Conservation (phyloP, 2,797 vertebrate genomes). For the Champsocephalus gunnari region DNA sequence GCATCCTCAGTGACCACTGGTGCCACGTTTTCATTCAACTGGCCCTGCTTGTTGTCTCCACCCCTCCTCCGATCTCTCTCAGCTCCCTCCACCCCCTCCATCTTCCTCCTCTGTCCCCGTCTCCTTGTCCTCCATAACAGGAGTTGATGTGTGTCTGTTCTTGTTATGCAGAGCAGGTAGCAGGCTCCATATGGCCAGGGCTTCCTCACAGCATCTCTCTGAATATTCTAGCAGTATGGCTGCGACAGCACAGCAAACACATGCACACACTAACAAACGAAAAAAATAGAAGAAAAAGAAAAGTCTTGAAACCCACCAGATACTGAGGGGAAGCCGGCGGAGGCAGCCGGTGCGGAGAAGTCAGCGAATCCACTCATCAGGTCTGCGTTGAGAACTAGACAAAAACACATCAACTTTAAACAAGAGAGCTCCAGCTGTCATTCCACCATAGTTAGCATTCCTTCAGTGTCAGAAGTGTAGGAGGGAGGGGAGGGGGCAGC, state of each 20-base stretch:
- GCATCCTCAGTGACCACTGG: conserved; percentile 63
- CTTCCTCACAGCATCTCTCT: conserved; percentile 77
- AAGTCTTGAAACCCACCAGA: conserved; percentile 85
- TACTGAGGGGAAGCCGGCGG: conserved; percentile 83
- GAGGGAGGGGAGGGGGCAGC: conserved; percentile 72
- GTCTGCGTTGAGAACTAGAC: conserved; percentile 77
- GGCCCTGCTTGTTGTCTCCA: conserved; percentile 51
- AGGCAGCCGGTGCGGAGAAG: conserved; percentile 89
- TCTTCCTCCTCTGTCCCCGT: conserved; percentile 76
- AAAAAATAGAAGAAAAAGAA: conserved; percentile 2
- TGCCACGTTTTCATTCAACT: conserved; percentile 69
- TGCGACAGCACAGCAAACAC: conserved; percentile 68
- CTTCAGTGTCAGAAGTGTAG: conserved; percentile 81
- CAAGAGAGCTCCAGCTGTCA: conserved; percentile 70
- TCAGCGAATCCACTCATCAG: conserved; percentile 94
- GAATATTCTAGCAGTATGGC: conserved; percentile 85
- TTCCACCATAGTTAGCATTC: conserved; percentile 74
- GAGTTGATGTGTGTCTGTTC: conserved; percentile 90
- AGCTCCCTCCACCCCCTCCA: conserved; percentile 66
- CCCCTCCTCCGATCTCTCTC: conserved; percentile 52
- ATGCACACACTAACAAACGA: conserved; percentile 37
- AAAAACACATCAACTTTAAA: conserved; percentile 57
- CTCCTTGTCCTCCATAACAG: conserved; percentile 89
- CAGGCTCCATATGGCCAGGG: conserved; percentile 89
- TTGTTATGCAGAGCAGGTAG: conserved; percentile 93